These are phyloP conservation scores for Diplosoma virens DNA, from an alignment of 23 tunicate genomes.

Conservation along the genomic window DNA sequence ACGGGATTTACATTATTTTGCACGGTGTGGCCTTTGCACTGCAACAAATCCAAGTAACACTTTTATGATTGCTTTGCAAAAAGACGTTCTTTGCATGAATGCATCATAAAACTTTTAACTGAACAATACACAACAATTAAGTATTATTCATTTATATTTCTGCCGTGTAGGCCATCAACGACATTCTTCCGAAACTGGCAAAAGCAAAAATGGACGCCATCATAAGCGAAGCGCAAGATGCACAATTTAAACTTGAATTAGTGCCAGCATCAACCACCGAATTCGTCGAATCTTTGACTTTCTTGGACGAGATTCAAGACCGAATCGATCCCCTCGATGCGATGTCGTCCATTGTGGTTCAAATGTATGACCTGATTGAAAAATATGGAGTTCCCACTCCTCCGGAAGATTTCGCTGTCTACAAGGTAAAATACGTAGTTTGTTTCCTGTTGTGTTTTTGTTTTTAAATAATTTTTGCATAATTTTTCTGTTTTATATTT, in stretches of 20 bases:
- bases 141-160: no score
- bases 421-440: conserved; percentile 56
- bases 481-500: not conserved
- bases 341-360: conserved; percentile 70
- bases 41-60: no score
- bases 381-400: conserved; percentile 91
- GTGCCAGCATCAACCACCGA: conserved; percentile 84
- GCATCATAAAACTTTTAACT: no score
- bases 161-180: conserved; percentile 94
- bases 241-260: conserved; percentile 89
- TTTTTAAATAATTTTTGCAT: no score
- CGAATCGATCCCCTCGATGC: conserved; percentile 94
- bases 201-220: conserved; percentile 90
- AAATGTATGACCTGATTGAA: conserved; percentile 96
- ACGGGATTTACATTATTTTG: no score
- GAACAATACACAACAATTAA: no score
- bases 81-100: no score
- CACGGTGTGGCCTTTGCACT: no score
- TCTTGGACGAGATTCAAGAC: conserved; percentile 97
- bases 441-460: no score
- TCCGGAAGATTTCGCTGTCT: conserved; percentile 98
- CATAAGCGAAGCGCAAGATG: conserved; percentile 89
- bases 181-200: conserved; percentile 86
- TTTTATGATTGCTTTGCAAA: no score
- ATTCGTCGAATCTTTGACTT: conserved; percentile 85